Evolutionary conservation across 1,140 invertebrate genomes (phyloP).

Genomic region (Leptopilina clavipes): DNA sequence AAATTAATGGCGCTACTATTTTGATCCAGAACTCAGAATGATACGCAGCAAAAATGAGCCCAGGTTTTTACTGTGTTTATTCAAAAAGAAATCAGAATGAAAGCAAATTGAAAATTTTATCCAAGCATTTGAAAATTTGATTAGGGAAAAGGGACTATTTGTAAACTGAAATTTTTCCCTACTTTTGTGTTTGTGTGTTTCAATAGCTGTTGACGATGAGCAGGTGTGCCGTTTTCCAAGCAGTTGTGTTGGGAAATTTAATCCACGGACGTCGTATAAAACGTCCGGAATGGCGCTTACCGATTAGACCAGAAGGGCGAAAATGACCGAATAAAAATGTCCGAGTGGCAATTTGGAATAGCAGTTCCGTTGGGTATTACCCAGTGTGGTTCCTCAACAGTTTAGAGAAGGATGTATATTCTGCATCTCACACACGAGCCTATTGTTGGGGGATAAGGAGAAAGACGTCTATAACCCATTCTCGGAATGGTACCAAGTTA

Average conservation of each 20-base stretch:
- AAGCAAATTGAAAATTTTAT: too few species aligned
- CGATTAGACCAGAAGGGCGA: slow-evolving; percentile 24
- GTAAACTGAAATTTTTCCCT: not conserved
- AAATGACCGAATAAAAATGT: slow-evolving; percentile 28
- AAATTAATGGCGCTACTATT: too few species aligned
- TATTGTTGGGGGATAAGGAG: slow-evolving; percentile 19
- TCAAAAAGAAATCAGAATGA: not conserved
- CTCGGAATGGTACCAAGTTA: slow-evolving; percentile 9
- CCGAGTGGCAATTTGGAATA: slow-evolving; percentile 29
- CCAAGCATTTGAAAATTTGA: not conserved
- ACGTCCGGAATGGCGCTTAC: slow-evolving; percentile 9
- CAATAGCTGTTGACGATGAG: slow-evolving; percentile 21
- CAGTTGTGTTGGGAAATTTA: slow-evolving; percentile 24
- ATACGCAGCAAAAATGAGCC: too few species aligned
- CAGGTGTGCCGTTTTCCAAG: slow-evolving; percentile 1
- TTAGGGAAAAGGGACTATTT: not conserved
- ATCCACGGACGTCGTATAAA: slow-evolving; percentile 30
- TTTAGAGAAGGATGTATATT: slow-evolving; percentile 14
- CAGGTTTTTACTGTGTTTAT: too few species aligned
- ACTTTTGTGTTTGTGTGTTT: not conserved
- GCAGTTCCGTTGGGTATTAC: not conserved
- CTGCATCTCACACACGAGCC: not conserved
- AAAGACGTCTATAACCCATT: slow-evolving; percentile 25
- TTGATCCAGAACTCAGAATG: too few species aligned
- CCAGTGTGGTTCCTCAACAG: slow-evolving; percentile 18